Percentiles rank a stretch among this genome's conserved stretches.
These are phyloP conservation scores for Gambusia affinis DNA, from an alignment of 2,113 vertebrate species.

Conservation along the genomic window DNA sequence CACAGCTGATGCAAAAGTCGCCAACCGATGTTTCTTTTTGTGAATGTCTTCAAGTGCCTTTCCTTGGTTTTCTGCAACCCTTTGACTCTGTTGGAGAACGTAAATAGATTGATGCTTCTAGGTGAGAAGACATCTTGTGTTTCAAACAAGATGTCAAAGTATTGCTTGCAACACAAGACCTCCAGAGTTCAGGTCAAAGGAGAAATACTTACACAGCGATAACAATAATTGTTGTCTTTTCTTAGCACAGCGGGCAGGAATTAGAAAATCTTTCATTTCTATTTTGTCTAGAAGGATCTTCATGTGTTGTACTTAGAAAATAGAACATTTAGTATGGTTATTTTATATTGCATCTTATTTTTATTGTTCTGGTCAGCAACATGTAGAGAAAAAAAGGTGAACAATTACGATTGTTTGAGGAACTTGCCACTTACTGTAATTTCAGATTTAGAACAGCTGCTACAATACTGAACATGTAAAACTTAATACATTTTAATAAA, in stretches of 20 bases:
- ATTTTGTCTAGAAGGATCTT: background rate
- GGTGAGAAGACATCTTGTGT: slow-evolving; percentile 62
- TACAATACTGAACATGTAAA: background rate
- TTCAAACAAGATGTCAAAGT: slow-evolving; percentile 35
- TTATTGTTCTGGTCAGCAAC: background rate
- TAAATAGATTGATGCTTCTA: slow-evolving; percentile 56
- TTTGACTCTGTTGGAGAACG: slow-evolving; percentile 46
- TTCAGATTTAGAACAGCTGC: background rate
- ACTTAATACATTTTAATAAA: background rate
- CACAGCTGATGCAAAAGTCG: slow-evolving; percentile 24
- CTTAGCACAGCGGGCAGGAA: slow-evolving; percentile 11
- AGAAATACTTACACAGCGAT: slow-evolving; percentile 38
- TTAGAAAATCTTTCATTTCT: slow-evolving; percentile 20
- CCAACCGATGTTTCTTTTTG: slow-evolving; percentile 24
- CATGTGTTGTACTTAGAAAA: background rate
- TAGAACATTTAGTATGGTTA: background rate
- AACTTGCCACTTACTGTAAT: background rate
- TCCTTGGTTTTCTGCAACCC: slow-evolving; percentile 7
- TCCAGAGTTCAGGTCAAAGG: slow-evolving; percentile 21
- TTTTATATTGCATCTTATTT: background rate
- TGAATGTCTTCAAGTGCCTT: slow-evolving; percentile 8
- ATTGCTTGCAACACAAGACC: slow-evolving; percentile 60
- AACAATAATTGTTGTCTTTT: slow-evolving; percentile 13
- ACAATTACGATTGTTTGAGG: background rate
- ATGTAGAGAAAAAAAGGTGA: background rate